Base-by-base conservation (phyloP, 30 jellyfish, hydroid and myxozoan genomes). In the Aurelia coerulea region DNA sequence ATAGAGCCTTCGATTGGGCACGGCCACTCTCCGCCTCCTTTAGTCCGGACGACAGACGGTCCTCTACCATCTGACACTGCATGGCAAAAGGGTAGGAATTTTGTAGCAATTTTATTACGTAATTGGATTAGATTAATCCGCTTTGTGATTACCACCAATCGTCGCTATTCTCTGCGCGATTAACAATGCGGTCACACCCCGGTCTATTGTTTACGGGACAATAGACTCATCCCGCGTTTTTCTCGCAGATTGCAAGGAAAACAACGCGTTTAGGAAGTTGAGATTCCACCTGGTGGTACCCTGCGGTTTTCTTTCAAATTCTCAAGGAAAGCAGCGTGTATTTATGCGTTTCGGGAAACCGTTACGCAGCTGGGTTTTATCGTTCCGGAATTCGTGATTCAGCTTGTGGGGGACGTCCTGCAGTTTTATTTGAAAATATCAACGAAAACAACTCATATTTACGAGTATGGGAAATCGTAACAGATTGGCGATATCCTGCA, bases 51-150 rank as follows among this genome's bases (percentile, higher is more conserved):
- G 56, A 67, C 89, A 65, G 91, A 63, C 76, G 66, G 56, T 17
- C 94, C 91, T 53, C 76, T 56, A 59, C 91, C 97, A 65, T 84
- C 93, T 84, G 94, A 82, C 97, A 90, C 67, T 54, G 62, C 97
- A 64, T 90, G 97, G 97, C 97, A 65, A 64, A 90, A 81, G 97
- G 97, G 97, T 90, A 90, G 97, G 97, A 81, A 74, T 65, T 68
- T 71, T 84, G 93, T 84, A 84, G 93, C 93, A 74, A 84, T 84
- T 83, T 84, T 41, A 65, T 84, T 71, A 46, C 62, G 42, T 84
- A 84, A 84, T 84, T 84, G 85, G 83, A 73, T 84, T 84, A 84
- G 18, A 84, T 64, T 84, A 84, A 73, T 70, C 93, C 93, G 88
- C 70, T 65, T 73, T 84, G n/a, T 17, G 84, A 70, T 81, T 73